A percentile compares a stretch with the other conserved stretches of the same genome.
phyloP scores from a whole-genome alignment of 2,113 vertebrate species.

The Rhinopithecus roxellana region DNA sequence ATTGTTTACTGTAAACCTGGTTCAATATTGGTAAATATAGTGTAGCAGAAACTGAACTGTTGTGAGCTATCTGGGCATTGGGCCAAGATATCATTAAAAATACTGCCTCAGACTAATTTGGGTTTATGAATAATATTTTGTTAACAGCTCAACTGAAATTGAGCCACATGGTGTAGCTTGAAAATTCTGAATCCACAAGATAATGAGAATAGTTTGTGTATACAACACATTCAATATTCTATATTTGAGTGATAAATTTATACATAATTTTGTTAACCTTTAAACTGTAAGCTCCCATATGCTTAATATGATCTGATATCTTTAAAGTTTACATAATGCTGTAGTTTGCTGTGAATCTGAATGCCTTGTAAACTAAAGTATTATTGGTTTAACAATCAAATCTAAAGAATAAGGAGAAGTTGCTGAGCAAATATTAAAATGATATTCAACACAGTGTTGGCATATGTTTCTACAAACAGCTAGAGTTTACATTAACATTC shows the following conservation, averaged over 20 bases:
- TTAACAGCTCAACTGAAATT: slow-evolving; percentile 75
- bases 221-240: neutral
- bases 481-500: neutral
- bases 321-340: slow-evolving; percentile 20
- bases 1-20: slow-evolving; percentile 76
- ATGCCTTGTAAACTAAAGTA: slow-evolving; percentile 18
- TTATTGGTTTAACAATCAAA: neutral
- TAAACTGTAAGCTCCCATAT: neutral
- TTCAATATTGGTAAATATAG: slow-evolving; percentile 69
- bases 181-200: slow-evolving; percentile 63
- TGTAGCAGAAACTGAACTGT: slow-evolving; percentile 71
- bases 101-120: slow-evolving; percentile 79
- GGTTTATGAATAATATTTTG: slow-evolving; percentile 78
- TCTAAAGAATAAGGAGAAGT: slow-evolving; percentile 28
- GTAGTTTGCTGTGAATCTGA: neutral
- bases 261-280: slow-evolving; percentile 38
- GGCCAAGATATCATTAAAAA: slow-evolving; percentile 81
- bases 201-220: slow-evolving; percentile 20
- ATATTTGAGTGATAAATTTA: neutral
- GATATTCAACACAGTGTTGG: neutral
- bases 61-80: slow-evolving; percentile 75
- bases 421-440: slow-evolving; percentile 23
- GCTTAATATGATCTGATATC: neutral
- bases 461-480: neutral
- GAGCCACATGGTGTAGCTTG: slow-evolving; percentile 66